Evolutionary conservation across 1,140 invertebrate genomes (phyloP), one percentile per base, ranked within the genome.

Genomic region (Hermatobates lingyangjiaoensis): DNA sequence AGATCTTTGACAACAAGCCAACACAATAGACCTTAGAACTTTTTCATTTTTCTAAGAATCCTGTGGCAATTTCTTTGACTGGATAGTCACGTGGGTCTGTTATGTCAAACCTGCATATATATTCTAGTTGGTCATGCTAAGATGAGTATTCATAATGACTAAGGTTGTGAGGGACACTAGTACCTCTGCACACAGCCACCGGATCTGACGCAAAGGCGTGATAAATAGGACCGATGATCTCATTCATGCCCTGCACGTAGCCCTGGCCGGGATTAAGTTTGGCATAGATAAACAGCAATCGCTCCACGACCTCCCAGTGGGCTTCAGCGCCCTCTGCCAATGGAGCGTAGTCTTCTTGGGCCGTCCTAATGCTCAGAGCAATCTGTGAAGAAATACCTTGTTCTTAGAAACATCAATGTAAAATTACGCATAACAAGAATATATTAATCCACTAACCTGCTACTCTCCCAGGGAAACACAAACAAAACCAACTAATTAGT

Each of bases 211-310:
- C 92, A 70, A 98, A 93, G 5, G 88, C 83, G 66, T 96, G 93
- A 70, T 98, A 98, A 59, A 98, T 93, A 20, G 94, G 94, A 0
- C 93, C 95, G 52, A 98, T 81, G 57, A 98, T 95, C 70, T 98
- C 95, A 73, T 98, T 98, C 94, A 98, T 98, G 53, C 95, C 94
- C 69, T 98, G 92, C 0, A 97, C 91, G 68, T 98, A 98, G 2
- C 89, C 82, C 65, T 96, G 89, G 1, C 94, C 94, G 3, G 93
- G 91, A 74, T 98, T 98, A 2, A 98, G 74, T 69, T 98, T 98
- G 0, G 92, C 90, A 67, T 97, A 98, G 3, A 98, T 73, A 65
- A 98, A 98, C 24, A 98, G 69, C 63, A 98, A 91, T 57, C 95
- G 71, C 65, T 98, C 91, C 0, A 97, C 84, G 7, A 98, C 91